These are phyloP conservation scores for Apodemia zela DNA, from an alignment of 2,888 invertebrate species.

Conservation along the genomic window DNA sequence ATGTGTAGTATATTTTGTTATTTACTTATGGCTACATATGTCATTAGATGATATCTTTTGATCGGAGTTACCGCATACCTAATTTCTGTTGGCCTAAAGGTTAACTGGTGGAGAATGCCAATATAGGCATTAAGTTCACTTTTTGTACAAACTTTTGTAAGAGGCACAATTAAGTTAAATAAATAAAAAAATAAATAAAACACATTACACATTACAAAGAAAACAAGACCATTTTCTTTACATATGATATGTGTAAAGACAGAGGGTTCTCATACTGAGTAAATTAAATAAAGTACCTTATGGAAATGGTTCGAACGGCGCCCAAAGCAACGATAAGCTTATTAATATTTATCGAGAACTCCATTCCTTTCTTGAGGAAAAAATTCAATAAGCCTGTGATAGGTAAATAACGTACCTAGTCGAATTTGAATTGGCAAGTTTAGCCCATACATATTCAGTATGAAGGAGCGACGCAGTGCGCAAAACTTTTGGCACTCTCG, in stretches of 20 bases:
- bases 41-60: no score
- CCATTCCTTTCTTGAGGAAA: slow-evolving; percentile 28
- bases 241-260: not conserved
- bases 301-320: slow-evolving; percentile 5
- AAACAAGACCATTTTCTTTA: not conserved
- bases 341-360: slow-evolving; percentile 10
- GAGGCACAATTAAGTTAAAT: no score
- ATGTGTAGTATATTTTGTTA: no score
- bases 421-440: slow-evolving; percentile 72
- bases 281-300: slow-evolving; percentile 4
- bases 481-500: slow-evolving; percentile 77
- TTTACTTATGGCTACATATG: no score
- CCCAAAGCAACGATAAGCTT: slow-evolving; percentile 5
- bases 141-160: no score
- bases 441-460: slow-evolving; percentile 69
- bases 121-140: no score
- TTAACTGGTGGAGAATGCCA: no score
- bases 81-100: no score
- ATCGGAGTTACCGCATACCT: no score
- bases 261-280: not conserved
- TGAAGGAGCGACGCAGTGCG: slow-evolving; percentile 68
- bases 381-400: slow-evolving; percentile 53
- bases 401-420: slow-evolving; percentile 55
- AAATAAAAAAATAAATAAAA: no score
- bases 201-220: not conserved